phyloP scores from a whole-genome alignment of 1,140 invertebrate genomes.

The Scylla paramamosain region DNA sequence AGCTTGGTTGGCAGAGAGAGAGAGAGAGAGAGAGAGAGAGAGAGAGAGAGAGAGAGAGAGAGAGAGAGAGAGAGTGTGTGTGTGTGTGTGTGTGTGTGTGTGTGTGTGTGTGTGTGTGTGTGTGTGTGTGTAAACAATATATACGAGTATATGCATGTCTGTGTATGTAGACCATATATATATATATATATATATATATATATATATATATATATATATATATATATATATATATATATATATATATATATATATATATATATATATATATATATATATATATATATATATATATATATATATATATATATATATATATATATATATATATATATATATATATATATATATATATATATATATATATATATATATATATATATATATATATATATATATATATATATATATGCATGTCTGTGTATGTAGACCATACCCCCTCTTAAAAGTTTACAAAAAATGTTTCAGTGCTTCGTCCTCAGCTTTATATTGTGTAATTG shows the following conservation, averaged over 20 bases:
- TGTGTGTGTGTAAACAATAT: no score
- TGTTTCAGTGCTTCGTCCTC: not conserved
- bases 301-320: not conserved
- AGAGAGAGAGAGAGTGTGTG: no score
- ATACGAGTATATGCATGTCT: no score
- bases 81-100: no score
- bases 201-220: not conserved
- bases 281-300: not conserved
- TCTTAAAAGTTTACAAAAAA: not conserved
- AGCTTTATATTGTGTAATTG: not conserved
- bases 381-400: conserved; percentile 48
- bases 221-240: not conserved
- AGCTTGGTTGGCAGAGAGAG: no score
- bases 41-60: no score
- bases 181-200: conserved; percentile 13
- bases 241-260: not conserved
- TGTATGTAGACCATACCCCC: no score
- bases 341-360: not conserved
- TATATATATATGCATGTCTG: conserved; percentile 6
- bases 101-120: no score
- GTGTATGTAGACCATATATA: no score
- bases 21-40: no score
- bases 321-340: not conserved
- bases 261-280: no score
- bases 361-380: not conserved